Evolutionary conservation across 2,888 invertebrate genomes (phyloP).

Genomic region (Melanostoma scalare): DNA sequence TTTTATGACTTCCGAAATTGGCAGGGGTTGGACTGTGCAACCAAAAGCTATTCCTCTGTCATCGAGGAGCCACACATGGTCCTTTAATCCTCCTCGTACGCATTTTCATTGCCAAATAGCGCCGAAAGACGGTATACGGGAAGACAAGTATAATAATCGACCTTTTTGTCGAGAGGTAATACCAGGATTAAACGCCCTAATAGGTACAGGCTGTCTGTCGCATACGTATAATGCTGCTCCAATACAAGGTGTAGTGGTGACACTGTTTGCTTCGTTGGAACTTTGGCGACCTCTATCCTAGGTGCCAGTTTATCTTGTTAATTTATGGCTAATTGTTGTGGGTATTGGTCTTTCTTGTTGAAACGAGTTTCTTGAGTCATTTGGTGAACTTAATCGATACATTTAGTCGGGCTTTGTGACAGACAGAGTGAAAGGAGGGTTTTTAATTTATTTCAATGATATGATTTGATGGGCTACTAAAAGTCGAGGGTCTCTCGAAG

Average conservation of each 20-base stretch:
- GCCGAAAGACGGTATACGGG: constrained; percentile 1
- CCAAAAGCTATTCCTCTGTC: constrained; percentile 20
- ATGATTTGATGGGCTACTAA: too few relatives aligned
- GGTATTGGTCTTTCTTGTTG: constrained; percentile 32
- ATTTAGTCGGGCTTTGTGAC: neutral
- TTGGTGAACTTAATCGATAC: constrained; percentile 38
- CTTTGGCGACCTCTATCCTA: constrained; percentile 38
- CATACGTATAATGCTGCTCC: constrained; percentile 15
- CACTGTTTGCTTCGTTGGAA: constrained; percentile 4
- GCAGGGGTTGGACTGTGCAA: constrained; percentile 12
- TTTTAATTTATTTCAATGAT: too few relatives aligned
- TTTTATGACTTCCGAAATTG: constrained; percentile 50
- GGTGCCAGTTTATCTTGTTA: constrained; percentile 62
- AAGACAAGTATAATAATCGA: constrained; percentile 60
- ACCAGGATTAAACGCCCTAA: constrained; percentile 52
- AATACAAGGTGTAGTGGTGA: constrained; percentile 11
- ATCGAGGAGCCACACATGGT: constrained; percentile 19
- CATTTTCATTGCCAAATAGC: constrained; percentile 12
- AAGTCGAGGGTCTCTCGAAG: too few relatives aligned
- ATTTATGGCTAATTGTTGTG: constrained; percentile 66
- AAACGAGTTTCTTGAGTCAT: constrained; percentile 20
- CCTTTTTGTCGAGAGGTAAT: constrained; percentile 59
- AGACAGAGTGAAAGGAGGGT: too few relatives aligned
- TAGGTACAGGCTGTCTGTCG: constrained; percentile 32
- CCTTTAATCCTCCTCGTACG: constrained; percentile 26